These are phyloP conservation scores for Cylloceria caligata DNA, from an alignment of 2,888 invertebrate genomes.

Conservation along the genomic window DNA sequence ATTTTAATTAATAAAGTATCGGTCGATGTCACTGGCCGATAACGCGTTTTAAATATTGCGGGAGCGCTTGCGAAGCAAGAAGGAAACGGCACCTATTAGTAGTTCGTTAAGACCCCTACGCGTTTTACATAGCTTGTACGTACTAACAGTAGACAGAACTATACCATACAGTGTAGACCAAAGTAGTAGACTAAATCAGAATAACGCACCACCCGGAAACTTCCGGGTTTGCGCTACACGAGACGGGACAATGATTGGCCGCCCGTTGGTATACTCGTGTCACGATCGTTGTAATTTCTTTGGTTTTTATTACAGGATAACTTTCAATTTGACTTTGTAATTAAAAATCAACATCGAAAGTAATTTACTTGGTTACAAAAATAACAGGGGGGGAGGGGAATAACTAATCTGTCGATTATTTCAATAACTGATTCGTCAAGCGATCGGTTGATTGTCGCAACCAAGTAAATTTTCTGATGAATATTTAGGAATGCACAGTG, in stretches of 20 bases:
- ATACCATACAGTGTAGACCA: neutral
- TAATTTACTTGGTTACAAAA: no score
- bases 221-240: conserved; percentile 10
- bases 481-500: no score
- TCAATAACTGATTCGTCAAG: no score
- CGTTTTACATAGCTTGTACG: neutral
- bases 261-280: neutral
- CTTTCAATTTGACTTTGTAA: no score
- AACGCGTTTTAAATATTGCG: neutral
- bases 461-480: no score
- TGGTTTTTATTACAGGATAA: no score
- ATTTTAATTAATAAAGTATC: neutral
- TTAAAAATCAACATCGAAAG: no score
- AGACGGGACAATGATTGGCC: neutral
- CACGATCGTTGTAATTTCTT: neutral
- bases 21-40: neutral
- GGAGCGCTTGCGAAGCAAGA: conserved; percentile 1
- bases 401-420: no score
- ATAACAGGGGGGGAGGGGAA: no score
- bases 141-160: no score
- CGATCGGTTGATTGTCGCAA: no score
- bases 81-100: conserved; percentile 36
- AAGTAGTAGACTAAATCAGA: conserved; percentile 1
- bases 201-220: conserved; percentile 26
- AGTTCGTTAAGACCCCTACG: conserved; percentile 29